phyloP scores from a whole-genome alignment of 2,888 invertebrate genomes.

The Plagodis pulveraria region DNA sequence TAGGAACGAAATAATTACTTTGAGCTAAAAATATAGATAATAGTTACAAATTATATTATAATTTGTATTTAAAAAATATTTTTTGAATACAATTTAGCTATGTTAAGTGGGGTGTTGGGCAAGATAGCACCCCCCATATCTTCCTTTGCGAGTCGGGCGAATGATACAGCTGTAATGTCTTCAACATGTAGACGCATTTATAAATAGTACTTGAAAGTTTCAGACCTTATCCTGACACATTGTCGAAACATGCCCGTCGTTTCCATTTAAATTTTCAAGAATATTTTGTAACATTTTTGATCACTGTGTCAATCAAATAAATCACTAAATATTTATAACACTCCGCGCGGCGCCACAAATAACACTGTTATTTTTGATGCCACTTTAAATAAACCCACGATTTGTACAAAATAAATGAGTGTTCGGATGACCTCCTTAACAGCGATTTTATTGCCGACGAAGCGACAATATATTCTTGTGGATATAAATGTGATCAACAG shows the following conservation, averaged over 20 bases:
- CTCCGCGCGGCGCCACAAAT: conserved; percentile 37
- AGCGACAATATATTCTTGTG: conserved; percentile 65
- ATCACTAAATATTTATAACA: conserved; percentile 21
- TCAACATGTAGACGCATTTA: too few relatives aligned
- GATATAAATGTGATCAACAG: conserved; percentile 45
- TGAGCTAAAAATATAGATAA: too few relatives aligned
- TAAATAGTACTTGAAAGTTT: conserved; percentile 5
- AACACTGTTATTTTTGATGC: conserved; percentile 45
- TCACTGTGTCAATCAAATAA: conserved; percentile 23
- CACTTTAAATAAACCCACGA: conserved; percentile 50
- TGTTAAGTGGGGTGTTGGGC: too few relatives aligned
- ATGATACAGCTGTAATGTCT: too few relatives aligned
- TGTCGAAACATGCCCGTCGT: conserved; percentile 18
- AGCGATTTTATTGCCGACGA: conserved; percentile 65
- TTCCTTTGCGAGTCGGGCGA: too few relatives aligned
- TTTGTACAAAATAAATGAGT: conserved; percentile 60
- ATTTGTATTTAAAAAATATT: too few relatives aligned
- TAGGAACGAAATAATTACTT: too few relatives aligned
- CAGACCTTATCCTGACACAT: conserved; percentile 24
- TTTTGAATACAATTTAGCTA: too few relatives aligned
- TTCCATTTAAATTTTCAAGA: conserved; percentile 12
- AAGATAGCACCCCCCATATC: too few relatives aligned
- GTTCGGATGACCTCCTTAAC: conserved; percentile 69
- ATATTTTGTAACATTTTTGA: conserved; percentile 22
- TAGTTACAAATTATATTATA: too few relatives aligned